Evolutionary conservation across 2,888 invertebrate species (phyloP).

Genomic region (Villa cingulata): DNA sequence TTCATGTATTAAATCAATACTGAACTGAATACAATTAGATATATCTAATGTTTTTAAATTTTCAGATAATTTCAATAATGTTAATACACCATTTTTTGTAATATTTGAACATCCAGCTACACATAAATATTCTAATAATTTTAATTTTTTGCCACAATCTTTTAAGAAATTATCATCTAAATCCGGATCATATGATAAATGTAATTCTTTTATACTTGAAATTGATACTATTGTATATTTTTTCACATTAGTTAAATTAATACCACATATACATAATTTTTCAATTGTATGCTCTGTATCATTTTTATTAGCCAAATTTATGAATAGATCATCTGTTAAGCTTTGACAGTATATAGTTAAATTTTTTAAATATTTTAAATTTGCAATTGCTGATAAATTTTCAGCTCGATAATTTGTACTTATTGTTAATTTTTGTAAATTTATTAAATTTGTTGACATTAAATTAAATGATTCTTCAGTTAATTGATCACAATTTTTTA

Average conservation of each 20-base stretch:
- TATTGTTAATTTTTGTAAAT: constrained; percentile 8
- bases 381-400: not conserved
- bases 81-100: not conserved
- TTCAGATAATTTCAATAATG: not conserved
- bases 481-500: constrained; percentile 10
- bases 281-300: constrained; percentile 2
- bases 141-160: not conserved
- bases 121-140: constrained; percentile 4
- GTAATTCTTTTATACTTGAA: constrained; percentile 1
- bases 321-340: constrained; percentile 1
- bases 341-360: constrained; percentile 4
- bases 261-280: constrained; percentile 1
- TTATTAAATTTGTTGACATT: constrained; percentile 3
- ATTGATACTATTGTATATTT: not conserved
- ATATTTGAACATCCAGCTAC: not conserved
- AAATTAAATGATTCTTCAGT: not conserved
- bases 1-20: not conserved
- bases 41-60: constrained; percentile 4
- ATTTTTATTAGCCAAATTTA: constrained; percentile 1
- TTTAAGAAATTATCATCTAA: constrained; percentile 3
- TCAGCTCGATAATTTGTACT: constrained; percentile 5
- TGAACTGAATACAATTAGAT: constrained; percentile 1
- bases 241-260: not conserved
- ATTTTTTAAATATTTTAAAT: constrained; percentile 4
- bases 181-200: not conserved